These are phyloP conservation scores for Aphelinus certus DNA, from an alignment of 1,140 invertebrate species.

Conservation along the genomic window DNA sequence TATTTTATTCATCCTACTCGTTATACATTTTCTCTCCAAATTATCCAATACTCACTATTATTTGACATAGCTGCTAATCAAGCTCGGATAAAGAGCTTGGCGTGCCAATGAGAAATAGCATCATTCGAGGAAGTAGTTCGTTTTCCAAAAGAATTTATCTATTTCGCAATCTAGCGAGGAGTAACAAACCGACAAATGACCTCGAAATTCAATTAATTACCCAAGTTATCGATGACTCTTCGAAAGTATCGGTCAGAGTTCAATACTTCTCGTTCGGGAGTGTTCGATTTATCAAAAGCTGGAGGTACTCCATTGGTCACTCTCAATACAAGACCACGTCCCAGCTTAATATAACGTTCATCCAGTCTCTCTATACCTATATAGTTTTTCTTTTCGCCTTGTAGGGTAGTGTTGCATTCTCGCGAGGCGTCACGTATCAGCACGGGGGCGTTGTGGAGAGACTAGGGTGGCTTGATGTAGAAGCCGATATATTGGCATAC, in stretches of 20 bases:
- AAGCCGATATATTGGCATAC: constrained; percentile 66
- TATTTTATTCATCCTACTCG: too few relatives aligned
- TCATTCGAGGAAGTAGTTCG: too few relatives aligned
- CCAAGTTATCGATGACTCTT: neutral
- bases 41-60: too few relatives aligned
- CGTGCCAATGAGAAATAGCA: too few relatives aligned
- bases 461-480: constrained; percentile 39
- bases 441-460: constrained; percentile 48
- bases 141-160: too few relatives aligned
- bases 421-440: constrained; percentile 61
- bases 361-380: neutral
- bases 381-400: neutral
- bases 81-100: too few relatives aligned
- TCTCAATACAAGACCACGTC: neutral
- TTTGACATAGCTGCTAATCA: too few relatives aligned
- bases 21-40: too few relatives aligned
- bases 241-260: neutral
- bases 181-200: neutral
- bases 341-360: constrained; percentile 3
- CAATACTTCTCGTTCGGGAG: neutral
- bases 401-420: constrained; percentile 54
- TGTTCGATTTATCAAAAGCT: constrained; percentile 12
- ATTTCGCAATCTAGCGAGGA: neutral
- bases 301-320: neutral
- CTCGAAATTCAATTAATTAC: neutral